phyloP scores from a whole-genome alignment of 2,113 vertebrate species.

The Pelvicachromis taeniatus region DNA sequence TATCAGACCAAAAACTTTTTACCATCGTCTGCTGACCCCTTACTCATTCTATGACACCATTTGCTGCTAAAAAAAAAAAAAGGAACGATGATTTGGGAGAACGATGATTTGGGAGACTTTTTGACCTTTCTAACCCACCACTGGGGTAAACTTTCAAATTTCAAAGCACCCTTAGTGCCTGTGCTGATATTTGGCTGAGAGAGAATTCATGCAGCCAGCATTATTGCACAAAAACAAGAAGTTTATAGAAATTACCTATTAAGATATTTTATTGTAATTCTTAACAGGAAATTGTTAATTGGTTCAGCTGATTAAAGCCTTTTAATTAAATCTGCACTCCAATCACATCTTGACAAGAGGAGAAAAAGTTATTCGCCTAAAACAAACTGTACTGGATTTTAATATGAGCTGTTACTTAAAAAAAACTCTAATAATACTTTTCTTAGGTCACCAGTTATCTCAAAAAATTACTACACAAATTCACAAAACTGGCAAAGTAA shows the following conservation, averaged over 20 bases:
- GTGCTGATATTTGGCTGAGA: not conserved
- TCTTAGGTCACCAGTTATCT: not conserved
- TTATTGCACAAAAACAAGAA: not conserved
- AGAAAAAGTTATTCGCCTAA: not conserved
- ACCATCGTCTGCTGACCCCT: slow-evolving; percentile 7
- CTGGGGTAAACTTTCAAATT: not conserved
- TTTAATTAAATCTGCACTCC: not conserved
- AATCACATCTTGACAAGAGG: not conserved
- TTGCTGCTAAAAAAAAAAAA: not conserved
- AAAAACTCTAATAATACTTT: not conserved
- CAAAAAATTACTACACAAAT: not conserved
- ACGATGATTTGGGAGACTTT: slow-evolving; percentile 13
- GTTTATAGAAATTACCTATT: not conserved
- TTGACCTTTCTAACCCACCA: slow-evolving; percentile 16
- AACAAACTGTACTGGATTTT: not conserved
- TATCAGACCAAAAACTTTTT: slow-evolving; percentile 10
- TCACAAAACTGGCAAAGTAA: not conserved
- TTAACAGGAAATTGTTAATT: not conserved
- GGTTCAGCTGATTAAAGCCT: not conserved
- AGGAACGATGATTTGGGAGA: slow-evolving; percentile 2
- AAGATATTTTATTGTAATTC: not conserved
- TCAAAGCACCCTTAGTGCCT: not conserved
- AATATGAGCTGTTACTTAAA: not conserved
- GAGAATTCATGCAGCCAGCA: not conserved
- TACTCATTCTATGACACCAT: not conserved